A percentile compares a stretch with the other conserved stretches of the same genome.
phyloP scores from a whole-genome alignment of 1,140 invertebrate genomes.

The Macrocentrus cingulum region DNA sequence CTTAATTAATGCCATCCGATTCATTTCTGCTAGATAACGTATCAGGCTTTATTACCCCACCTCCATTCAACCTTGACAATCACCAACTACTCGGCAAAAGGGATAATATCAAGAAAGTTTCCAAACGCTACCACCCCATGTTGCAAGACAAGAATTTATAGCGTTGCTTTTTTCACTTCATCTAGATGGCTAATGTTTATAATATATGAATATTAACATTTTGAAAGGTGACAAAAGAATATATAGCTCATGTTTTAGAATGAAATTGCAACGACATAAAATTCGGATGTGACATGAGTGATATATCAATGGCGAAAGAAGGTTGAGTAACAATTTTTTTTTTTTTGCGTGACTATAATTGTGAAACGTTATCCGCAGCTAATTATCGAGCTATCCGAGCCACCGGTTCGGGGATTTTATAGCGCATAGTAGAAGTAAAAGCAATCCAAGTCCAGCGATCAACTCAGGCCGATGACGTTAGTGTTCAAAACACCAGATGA shows the following conservation, averaged over 20 bases:
- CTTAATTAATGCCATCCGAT: slow-evolving; percentile 8
- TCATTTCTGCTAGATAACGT: neutral
- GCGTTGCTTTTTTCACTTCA: neutral
- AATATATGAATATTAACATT: no score
- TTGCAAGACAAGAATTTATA: neutral
- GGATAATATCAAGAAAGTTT: neutral
- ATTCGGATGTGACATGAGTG: no score
- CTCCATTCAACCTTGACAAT: no score
- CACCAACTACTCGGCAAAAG: no score
- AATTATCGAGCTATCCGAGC: neutral
- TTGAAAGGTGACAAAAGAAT: no score
- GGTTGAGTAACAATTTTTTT: no score
- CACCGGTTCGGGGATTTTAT: slow-evolving; percentile 12
- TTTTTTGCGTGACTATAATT: no score
- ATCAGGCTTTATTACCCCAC: neutral
- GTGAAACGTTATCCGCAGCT: neutral
- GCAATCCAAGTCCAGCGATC: slow-evolving; percentile 57
- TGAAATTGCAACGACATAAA: no score
- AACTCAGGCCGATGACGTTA: slow-evolving; percentile 58
- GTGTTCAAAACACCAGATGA: slow-evolving; percentile 54
- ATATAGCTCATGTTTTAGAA: no score
- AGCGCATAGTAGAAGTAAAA: slow-evolving; percentile 50
- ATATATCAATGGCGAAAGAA: no score
- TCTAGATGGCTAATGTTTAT: neutral
- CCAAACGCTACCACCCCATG: neutral